phyloP scores from a whole-genome alignment of 2,888 invertebrate species.

The Tanypteryx hageni region DNA sequence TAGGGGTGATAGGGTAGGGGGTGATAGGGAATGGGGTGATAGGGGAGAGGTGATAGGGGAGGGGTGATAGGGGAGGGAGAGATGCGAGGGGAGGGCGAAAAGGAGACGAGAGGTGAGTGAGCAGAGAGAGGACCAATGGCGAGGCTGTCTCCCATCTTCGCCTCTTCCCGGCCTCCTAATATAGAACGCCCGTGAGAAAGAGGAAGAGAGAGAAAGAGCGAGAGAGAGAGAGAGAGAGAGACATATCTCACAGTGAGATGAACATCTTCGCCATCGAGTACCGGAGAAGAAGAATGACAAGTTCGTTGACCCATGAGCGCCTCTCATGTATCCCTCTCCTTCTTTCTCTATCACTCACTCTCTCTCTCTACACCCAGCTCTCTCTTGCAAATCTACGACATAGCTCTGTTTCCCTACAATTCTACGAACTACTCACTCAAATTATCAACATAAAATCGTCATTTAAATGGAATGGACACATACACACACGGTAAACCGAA shows the following conservation, averaged over 20 bases:
- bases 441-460: background rate
- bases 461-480: background rate
- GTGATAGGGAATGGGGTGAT: background rate
- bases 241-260: constrained; percentile 1
- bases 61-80: too few species aligned
- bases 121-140: background rate
- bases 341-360: background rate
- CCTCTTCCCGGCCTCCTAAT: constrained; percentile 5
- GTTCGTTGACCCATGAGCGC: background rate
- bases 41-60: too few species aligned
- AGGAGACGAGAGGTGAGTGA: too few species aligned
- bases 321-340: background rate
- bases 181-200: background rate
- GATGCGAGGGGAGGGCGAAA: too few species aligned
- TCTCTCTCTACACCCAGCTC: background rate
- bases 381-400: background rate
- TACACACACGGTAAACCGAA: background rate
- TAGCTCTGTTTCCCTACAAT: background rate
- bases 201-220: background rate
- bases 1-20: too few species aligned
- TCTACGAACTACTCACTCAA: background rate
- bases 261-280: constrained; percentile 14
- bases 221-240: background rate
- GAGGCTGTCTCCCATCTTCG: background rate
- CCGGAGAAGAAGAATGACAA: background rate